Conservation (phyloP, 2,113 vertebrate species). For the Scalopus aquaticus region DNA sequence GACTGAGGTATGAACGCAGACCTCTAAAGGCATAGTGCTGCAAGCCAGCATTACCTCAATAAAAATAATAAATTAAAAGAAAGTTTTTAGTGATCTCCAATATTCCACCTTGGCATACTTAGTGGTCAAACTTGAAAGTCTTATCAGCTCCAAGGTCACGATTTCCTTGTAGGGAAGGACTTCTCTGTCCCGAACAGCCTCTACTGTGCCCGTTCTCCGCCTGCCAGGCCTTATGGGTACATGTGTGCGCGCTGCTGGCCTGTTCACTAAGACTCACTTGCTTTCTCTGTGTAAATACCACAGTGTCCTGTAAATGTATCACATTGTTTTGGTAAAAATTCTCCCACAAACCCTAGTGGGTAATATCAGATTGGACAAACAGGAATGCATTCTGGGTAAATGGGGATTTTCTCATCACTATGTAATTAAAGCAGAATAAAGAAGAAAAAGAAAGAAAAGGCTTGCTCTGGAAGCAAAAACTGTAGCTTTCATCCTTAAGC, state of each 20-base stretch:
- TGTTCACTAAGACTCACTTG: not conserved
- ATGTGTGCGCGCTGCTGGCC: too few species aligned
- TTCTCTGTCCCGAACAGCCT: not conserved
- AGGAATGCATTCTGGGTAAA: not conserved
- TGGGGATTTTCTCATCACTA: not conserved
- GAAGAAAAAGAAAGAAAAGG: not conserved
- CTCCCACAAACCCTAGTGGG: not conserved
- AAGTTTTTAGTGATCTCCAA: not conserved
- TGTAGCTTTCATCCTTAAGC: not conserved
- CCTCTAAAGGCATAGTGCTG: too few species aligned
- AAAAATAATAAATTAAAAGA: too few species aligned
- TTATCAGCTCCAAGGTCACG: not conserved
- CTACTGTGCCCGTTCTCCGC: not conserved
- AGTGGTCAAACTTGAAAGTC: not conserved
- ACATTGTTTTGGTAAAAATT: not conserved
- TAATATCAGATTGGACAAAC: not conserved
- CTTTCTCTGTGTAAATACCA: not conserved
- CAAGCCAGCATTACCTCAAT: too few species aligned
- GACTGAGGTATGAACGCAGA: not conserved
- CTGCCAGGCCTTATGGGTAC: too few species aligned
- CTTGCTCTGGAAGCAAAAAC: not conserved
- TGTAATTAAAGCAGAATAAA: conserved; percentile 20
- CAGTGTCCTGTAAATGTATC: not conserved
- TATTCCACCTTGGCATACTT: not conserved
- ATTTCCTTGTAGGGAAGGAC: not conserved